phyloP scores from a whole-genome alignment of 2,888 invertebrate genomes.

The Limnephilus auricula region DNA sequence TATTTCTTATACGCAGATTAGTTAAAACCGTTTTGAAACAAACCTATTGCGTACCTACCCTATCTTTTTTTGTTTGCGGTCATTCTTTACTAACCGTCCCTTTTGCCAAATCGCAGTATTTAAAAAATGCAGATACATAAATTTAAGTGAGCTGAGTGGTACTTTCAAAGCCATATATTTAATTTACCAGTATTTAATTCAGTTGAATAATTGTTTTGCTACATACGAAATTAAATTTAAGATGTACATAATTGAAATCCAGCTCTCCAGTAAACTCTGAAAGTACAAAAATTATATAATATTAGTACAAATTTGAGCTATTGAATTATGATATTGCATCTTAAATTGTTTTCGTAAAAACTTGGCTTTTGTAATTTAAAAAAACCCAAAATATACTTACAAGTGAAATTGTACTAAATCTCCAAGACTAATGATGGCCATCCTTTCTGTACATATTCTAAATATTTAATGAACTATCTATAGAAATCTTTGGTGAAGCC shows the following conservation, averaged over 20 bases:
- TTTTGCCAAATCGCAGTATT: not conserved
- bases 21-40: not conserved
- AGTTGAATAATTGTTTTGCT: not conserved
- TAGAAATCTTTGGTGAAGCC: not conserved
- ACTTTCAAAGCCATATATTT: not conserved
- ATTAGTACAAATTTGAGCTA: slow-evolving; percentile 17
- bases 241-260: not conserved
- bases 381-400: not conserved
- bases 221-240: not conserved
- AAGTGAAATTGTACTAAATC: slow-evolving; percentile 9
- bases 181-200: not conserved
- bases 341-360: not conserved
- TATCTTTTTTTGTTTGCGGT: not conserved
- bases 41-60: not conserved
- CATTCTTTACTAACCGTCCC: not conserved
- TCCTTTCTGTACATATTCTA: slow-evolving; percentile 45
- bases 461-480: slow-evolving; percentile 11
- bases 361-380: not conserved
- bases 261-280: slow-evolving; percentile 15
- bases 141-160: not conserved
- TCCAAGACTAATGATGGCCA: slow-evolving; percentile 46
- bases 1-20: not conserved
- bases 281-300: slow-evolving; percentile 12
- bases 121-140: not conserved
- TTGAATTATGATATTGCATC: not conserved